Base-by-base conservation (phyloP, 2,888 invertebrate species). In the Polyommatus icarus region DNA sequence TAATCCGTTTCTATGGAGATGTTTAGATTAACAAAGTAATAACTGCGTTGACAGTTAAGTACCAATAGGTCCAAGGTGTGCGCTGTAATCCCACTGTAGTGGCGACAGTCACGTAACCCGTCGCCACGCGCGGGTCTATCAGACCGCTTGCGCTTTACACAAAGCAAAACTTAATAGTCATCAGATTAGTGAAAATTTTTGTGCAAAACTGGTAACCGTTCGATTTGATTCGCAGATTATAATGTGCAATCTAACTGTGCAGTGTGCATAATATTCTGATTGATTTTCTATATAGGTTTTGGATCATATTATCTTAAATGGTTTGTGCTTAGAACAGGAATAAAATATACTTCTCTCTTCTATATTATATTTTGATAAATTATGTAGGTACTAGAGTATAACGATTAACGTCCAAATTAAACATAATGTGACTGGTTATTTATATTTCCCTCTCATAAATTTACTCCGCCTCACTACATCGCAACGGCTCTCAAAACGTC, bases 1-100 rank as follows among this genome's bases (percentile, higher is more conserved):
- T 91, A 92, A 92, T 90, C 91, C 90, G 79, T 86, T 86, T 85
- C 84, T 86, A 91, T 89, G 84, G 89, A 90, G 89, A 87, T 84
- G 86, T 88, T 85, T 84, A 85, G 84, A 85, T 86, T 83, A 84
- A 82, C 80, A 83, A 85, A 83, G 86, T 88, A 88, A 90, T 86
- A 85, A 87, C 85, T 84, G 87, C 89, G 92, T 87, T 91, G 93
- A 93, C 93, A 92, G 82, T 83, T 87, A 87, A 88, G 67, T 67
- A 88, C 87, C 86, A 32, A 84, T 87, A 84, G 84, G 83, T 84
- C 86, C 89, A 91, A 92, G 91, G 92, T 92, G 91, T 87, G 82
- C 80, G 77, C 80, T 76, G 83, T 94, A 93, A 94, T 91, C 93
- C 91, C 80, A 83, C 77, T 82, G 85, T 83, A 84, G 84, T 82